phyloP scores from a whole-genome alignment of 2,113 vertebrate species.

The Rhabdornis inornatus region DNA sequence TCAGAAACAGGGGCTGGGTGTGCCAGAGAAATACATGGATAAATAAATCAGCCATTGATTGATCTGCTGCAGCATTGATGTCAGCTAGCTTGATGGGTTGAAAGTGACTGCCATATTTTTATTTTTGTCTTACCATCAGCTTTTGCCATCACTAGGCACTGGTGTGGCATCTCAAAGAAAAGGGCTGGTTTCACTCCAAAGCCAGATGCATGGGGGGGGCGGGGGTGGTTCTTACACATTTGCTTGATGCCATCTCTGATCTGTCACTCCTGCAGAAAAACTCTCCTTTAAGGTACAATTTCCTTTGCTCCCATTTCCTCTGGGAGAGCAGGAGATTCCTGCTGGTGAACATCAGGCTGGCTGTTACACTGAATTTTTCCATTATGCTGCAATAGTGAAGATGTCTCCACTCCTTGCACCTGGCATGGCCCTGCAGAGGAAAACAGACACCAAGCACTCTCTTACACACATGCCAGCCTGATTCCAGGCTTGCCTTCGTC shows the following conservation, averaged over 20 bases:
- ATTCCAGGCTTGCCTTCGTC: neutral
- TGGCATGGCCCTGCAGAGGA: neutral
- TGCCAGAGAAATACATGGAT: neutral
- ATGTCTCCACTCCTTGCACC: neutral
- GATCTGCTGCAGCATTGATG: neutral
- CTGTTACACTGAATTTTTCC: neutral
- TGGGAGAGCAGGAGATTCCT: neutral
- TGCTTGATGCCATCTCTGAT: neutral
- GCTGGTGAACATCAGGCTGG: neutral
- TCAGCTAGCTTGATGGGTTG: neutral
- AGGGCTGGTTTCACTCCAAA: neutral
- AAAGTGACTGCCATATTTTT: neutral
- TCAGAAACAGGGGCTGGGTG: neutral
- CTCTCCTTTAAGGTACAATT: neutral
- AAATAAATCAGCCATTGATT: neutral
- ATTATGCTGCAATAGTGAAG: accelerated
- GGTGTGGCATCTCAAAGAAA: neutral
- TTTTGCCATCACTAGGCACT: neutral
- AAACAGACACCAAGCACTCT: neutral
- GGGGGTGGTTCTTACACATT: neutral
- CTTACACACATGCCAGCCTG: neutral
- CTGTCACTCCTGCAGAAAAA: neutral
- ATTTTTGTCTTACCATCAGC: neutral
- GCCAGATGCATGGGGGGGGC: accelerated
- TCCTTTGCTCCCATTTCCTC: neutral